phyloP scores from a whole-genome alignment of 2,888 invertebrate genomes.

The Podabrus alpinus region DNA sequence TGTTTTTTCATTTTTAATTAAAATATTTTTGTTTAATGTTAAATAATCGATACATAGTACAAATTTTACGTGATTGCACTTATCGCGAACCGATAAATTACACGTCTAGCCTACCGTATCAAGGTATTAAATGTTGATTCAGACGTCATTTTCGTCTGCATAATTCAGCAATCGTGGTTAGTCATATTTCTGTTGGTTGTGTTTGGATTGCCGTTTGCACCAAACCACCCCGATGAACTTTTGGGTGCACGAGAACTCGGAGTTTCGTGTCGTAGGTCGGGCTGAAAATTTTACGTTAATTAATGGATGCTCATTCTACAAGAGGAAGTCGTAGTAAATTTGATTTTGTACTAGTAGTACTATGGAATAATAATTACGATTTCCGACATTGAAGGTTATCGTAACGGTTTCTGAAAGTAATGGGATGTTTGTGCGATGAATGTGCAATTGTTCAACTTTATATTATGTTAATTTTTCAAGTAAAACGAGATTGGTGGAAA shows the following conservation, averaged over 20 bases:
- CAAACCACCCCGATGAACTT: no score
- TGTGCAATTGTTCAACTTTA: neutral
- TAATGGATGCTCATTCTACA: neutral
- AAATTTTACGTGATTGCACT: neutral
- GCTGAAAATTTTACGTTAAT: no score
- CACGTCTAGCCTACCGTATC: no score
- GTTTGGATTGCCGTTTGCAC: no score
- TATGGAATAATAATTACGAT: neutral
- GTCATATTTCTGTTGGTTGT: no score
- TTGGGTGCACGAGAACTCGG: no score
- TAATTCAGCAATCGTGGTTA: no score
- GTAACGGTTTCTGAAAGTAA: neutral
- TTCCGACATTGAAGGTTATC: neutral
- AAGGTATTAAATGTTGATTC: no score
- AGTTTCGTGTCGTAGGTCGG: no score
- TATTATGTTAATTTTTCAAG: neutral
- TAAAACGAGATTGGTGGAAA: neutral
- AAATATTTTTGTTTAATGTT: neutral
- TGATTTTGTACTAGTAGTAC: neutral
- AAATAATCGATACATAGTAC: no score
- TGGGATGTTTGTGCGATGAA: neutral
- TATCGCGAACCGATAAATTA: no score
- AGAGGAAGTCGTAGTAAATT: neutral
- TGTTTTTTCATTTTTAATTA: neutral
- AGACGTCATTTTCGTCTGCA: no score